A percentile compares a stretch with the other conserved stretches of the same genome.
Conservation (phyloP, 2,888 invertebrate species). For the Congeria kusceri region DNA sequence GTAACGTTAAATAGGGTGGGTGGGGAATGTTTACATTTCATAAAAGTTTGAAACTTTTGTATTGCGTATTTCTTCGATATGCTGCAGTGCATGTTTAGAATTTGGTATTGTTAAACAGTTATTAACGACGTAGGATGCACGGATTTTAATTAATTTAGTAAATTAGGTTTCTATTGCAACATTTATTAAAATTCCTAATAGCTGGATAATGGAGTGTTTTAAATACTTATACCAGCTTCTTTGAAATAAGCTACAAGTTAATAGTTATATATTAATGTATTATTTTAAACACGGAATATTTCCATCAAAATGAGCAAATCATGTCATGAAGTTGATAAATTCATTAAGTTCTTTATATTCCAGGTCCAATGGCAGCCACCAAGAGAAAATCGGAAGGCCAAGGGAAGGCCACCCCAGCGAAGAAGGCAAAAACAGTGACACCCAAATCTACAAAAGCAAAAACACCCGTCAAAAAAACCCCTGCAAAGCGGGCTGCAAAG, state of each 20-base stretch:
- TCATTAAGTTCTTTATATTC: neutral
- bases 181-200: too few relatives aligned
- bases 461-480: conserved; percentile 18
- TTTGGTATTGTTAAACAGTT: too few relatives aligned
- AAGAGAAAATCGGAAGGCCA: conserved; percentile 22
- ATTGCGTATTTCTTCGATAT: too few relatives aligned
- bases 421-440: conserved; percentile 28
- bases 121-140: too few relatives aligned
- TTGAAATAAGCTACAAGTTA: too few relatives aligned
- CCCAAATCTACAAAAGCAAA: conserved; percentile 20
- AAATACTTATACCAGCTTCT: too few relatives aligned
- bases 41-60: neutral
- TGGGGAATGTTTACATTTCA: neutral
- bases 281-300: neutral
- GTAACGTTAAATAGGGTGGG: neutral
- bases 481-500: conserved; percentile 9
- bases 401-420: conserved; percentile 32
- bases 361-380: conserved; percentile 25
- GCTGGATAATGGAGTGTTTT: too few relatives aligned
- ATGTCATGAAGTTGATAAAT: neutral
- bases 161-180: too few relatives aligned
- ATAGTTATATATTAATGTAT: neutral
- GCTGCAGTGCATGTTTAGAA: too few relatives aligned
- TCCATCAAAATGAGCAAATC: neutral
- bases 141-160: too few relatives aligned